Percentiles rank a stretch among this genome's conserved stretches.
phyloP scores from a whole-genome alignment of 2,888 invertebrate genomes.

The Erannis defoliaria region DNA sequence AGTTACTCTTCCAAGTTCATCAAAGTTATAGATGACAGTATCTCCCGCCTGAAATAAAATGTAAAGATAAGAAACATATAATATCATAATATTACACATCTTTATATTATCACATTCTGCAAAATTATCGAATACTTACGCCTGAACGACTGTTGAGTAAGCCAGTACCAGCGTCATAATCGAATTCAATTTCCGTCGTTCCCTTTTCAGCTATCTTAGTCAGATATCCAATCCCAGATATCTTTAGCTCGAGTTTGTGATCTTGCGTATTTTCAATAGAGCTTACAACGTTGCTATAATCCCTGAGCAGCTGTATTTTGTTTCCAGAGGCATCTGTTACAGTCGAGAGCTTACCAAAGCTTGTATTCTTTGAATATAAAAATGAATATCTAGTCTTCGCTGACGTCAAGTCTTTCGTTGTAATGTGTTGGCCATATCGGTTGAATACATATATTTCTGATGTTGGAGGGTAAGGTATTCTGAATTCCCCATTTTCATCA shows the following conservation, averaged over 20 bases:
- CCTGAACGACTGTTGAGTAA: conserved; percentile 94
- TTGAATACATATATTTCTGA: conserved; percentile 98
- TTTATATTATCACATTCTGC: neutral
- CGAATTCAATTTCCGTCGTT: conserved; percentile 94
- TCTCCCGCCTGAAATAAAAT: conserved; percentile 89
- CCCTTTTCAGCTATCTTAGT: conserved; percentile 96
- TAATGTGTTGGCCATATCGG: conserved; percentile 97
- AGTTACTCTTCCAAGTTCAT: conserved; percentile 94
- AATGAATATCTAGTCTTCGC: conserved; percentile 98
- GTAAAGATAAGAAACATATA: conserved; percentile 20
- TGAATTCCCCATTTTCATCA: conserved; percentile 96
- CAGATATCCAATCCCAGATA: conserved; percentile 96
- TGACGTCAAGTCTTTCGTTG: conserved; percentile 97
- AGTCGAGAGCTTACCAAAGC: conserved; percentile 96
- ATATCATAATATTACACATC: neutral
- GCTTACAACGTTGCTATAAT: conserved; percentile 96
- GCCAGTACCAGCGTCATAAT: conserved; percentile 96
- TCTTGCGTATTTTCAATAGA: conserved; percentile 98
- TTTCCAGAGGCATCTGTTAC: conserved; percentile 98
- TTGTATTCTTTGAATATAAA: conserved; percentile 98
- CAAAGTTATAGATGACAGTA: conserved; percentile 96
- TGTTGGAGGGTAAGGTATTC: conserved; percentile 96
- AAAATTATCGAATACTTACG: conserved; percentile 75
- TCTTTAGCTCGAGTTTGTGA: conserved; percentile 96
- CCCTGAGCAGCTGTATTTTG: conserved; percentile 95